These are phyloP conservation scores for Zoanthus sansibaricus DNA, from an alignment of 92 coral and sea anemone species.

Conservation along the genomic window DNA sequence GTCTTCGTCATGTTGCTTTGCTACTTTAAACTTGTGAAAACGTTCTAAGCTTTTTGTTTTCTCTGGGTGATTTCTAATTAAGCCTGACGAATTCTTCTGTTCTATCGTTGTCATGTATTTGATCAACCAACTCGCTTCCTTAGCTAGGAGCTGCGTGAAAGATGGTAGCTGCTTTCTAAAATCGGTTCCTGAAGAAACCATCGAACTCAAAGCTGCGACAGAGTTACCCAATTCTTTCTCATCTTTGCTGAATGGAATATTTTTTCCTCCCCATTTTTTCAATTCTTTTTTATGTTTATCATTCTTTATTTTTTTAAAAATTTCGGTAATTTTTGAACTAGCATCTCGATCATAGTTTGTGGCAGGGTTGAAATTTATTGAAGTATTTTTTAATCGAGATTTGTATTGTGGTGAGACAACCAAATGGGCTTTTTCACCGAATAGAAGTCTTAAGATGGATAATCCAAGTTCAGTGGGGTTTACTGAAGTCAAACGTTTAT, in stretches of 20 bases:
- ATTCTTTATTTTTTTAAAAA: neutral
- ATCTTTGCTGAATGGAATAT: neutral
- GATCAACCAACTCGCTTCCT: constrained; percentile 73
- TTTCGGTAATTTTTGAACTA: neutral
- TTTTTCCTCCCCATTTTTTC: neutral
- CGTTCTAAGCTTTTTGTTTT: neutral
- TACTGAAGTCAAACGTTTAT: constrained; percentile 62
- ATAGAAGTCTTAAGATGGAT: constrained; percentile 84
- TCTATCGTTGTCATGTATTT: constrained; percentile 66
- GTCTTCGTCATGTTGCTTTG: constrained; percentile 43
- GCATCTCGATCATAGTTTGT: neutral
- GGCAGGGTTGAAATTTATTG: neutral
- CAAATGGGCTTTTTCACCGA: constrained; percentile 87
- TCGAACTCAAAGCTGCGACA: constrained; percentile 15
- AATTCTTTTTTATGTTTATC: neutral
- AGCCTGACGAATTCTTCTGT: neutral
- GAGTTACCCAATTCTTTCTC: constrained; percentile 24
- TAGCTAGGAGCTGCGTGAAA: constrained; percentile 69
- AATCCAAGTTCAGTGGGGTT: constrained; percentile 91
- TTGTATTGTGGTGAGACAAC: constrained; percentile 73
- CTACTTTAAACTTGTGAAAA: neutral
- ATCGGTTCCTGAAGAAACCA: neutral
- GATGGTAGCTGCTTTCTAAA: neutral
- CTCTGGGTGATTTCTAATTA: neutral
- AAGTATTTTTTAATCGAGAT: constrained; percentile 37